Evolutionary conservation across 2,113 vertebrate species (phyloP).

Genomic region (Vulpes vulpes): DNA sequence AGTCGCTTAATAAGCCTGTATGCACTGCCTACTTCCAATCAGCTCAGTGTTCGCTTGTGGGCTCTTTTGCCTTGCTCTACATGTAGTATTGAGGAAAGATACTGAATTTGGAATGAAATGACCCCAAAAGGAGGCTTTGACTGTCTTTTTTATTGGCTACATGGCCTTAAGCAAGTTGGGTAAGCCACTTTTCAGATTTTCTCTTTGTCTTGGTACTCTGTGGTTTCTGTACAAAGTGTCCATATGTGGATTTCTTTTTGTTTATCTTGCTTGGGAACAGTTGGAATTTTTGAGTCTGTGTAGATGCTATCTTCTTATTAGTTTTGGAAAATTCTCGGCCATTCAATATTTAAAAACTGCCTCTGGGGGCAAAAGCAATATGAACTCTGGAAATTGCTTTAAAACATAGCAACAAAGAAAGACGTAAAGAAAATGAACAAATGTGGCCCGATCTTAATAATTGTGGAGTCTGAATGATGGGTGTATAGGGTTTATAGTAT

Average conservation of each 20-base stretch:
- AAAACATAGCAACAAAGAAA: neutral
- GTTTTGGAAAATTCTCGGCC: conserved; percentile 17
- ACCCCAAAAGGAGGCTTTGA: neutral
- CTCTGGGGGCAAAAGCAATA: neutral
- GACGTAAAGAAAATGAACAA: conserved; percentile 23
- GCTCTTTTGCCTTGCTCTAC: neutral
- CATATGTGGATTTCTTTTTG: conserved; percentile 7
- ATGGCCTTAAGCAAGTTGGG: neutral
- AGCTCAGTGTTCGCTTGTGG: neutral
- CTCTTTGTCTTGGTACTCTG: neutral
- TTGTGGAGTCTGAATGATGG: neutral
- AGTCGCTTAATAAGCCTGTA: neutral
- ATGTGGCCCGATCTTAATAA: conserved; percentile 34
- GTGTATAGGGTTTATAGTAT: neutral
- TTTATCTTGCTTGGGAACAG: neutral
- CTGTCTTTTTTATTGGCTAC: neutral
- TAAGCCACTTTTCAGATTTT: neutral
- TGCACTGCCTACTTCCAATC: neutral
- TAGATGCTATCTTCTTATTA: neutral
- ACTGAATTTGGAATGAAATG: neutral
- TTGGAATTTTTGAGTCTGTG: neutral
- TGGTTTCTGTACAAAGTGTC: neutral
- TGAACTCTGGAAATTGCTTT: conserved; percentile 27
- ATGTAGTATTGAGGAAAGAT: neutral
- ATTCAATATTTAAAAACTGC: conserved; percentile 51